A percentile compares a stretch with the other conserved stretches of the same genome.
Evolutionary conservation across 2,113 vertebrate genomes (phyloP).

Genomic region (Malurus elegans): DNA sequence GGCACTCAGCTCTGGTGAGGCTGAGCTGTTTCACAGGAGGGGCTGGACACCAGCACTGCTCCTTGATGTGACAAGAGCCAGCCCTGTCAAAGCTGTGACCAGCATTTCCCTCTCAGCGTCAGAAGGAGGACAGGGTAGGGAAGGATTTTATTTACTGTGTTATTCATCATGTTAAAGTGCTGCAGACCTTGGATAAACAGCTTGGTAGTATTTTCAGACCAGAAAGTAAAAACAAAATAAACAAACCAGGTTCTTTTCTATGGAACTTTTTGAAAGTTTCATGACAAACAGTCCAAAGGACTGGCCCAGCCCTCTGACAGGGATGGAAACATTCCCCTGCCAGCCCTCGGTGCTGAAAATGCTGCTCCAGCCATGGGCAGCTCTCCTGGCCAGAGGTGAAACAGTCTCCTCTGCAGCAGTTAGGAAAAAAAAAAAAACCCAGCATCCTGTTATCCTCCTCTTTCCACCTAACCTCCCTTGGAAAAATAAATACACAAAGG

Average conservation of each 20-base stretch:
- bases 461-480: conserved; percentile 44
- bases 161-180: background rate
- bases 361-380: background rate
- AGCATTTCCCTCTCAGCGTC: background rate
- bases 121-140: background rate
- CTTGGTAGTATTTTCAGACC: background rate
- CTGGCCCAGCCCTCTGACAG: background rate
- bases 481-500: conserved; percentile 60
- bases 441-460: conserved; percentile 61
- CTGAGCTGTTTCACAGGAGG: background rate
- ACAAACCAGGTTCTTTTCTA: background rate
- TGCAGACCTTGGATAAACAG: conserved; percentile 1
- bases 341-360: background rate
- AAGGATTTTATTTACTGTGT: background rate
- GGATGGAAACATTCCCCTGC: background rate
- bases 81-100: background rate
- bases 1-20: background rate
- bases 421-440: background rate
- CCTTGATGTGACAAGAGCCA: background rate
- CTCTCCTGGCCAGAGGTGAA: conserved; percentile 12
- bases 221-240: conserved; percentile 32
- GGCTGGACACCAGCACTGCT: background rate
- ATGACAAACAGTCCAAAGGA: background rate
- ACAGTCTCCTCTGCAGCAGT: background rate
- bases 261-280: background rate